Evolutionary conservation across 2,797 vertebrate genomes (phyloP), one percentile per base, ranked within the genome.

Genomic region (Betta splendens): DNA sequence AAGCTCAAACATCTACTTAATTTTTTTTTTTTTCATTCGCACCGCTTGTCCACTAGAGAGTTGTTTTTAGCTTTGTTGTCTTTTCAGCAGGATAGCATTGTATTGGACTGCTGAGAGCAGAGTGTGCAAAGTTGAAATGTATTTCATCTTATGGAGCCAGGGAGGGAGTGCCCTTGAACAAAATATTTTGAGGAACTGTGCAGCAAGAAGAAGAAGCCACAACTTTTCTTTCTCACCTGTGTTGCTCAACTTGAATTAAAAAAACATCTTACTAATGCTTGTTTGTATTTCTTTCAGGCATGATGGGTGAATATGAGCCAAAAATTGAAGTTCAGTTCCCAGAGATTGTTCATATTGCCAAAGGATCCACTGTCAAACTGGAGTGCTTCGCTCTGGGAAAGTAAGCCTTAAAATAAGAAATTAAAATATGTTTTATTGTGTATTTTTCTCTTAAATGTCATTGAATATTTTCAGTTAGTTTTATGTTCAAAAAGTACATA

Each of bases 281-380:
- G 26, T 86, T 72, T 83, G 16, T 28, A 31, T 75, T 81, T 81
- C 39, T 85, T 69, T 73, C 84, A 99, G 97, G 97, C 80, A 92
- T 96, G 72, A 99, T 99, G 97, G 97, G 97, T 51, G 97, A 99
- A 90, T 99, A 99, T 1, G 97, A 99, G 79, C 98, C 98, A 61
- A 98, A 98, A 92, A 99, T 99, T 88, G 98, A 99, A 91, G 96
- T 99, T 69, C 96, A 98, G 85, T 97, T 99, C 88, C 96, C 96
- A 64, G 97, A 99, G 79, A 86, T 89, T 0, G 94, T 98, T 69
- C 94, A 94, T 0, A 93, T 95, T 31, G 94, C 96, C 8, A 97
- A 94, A 91, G 96, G 96, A 84, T 91, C 95, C 62, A 97, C 94
- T 0, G 94, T 96, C 39, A 96, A 94, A 66, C 87, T 99, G 83